Percentiles rank a stretch among this genome's conserved stretches.
Conservation (phyloP, 2,888 invertebrate genomes). For the Trichopria drosophilae region DNA sequence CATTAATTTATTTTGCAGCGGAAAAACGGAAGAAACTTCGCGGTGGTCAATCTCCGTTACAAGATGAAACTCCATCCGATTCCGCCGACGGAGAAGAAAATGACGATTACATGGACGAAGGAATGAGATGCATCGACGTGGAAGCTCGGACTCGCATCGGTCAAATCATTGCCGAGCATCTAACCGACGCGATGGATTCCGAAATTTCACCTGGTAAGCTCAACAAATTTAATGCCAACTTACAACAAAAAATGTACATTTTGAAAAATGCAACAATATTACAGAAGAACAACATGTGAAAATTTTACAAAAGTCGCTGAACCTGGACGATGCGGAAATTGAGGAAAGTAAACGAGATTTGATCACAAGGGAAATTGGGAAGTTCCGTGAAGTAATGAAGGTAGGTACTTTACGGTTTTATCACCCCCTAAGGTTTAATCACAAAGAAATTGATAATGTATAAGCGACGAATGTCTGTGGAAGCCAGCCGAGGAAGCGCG, state of each 20-base stretch:
- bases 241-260: not conserved
- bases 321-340: conserved; percentile 81
- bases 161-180: conserved; percentile 80
- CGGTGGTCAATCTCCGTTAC: conserved; percentile 62
- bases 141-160: conserved; percentile 76
- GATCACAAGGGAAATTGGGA: conserved; percentile 95
- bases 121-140: conserved; percentile 73
- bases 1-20: conserved; percentile 49
- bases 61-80: conserved; percentile 66
- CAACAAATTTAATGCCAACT: not conserved
- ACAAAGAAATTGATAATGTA: no score
- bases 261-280: conserved; percentile 18
- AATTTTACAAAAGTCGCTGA: conserved; percentile 52
- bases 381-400: conserved; percentile 97
- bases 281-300: conserved; percentile 66
- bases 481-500: conserved; percentile 30
- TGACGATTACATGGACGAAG: conserved; percentile 74
- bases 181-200: no score
- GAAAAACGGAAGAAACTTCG: conserved; percentile 66
- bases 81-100: conserved; percentile 61
- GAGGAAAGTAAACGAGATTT: conserved; percentile 96
- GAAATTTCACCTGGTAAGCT: no score
- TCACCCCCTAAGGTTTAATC: no score
- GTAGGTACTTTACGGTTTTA: no score
- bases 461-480: conserved; percentile 29